Base-by-base conservation (phyloP, 2,888 invertebrate genomes). In the Dynastes hyllus region DNA sequence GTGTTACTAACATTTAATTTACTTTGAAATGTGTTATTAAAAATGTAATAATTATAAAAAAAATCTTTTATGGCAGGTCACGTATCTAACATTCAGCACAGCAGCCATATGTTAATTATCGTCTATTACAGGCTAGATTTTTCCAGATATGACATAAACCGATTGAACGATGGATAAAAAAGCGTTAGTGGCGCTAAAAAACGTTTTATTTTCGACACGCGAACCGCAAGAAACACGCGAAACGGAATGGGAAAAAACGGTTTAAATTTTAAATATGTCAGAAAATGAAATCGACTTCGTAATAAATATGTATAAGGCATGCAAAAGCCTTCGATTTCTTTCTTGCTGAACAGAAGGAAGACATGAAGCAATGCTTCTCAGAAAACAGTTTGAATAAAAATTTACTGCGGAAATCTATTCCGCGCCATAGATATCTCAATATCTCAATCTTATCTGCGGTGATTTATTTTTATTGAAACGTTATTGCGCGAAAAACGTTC, bases 201-300 rank as follows among this genome's bases (percentile, higher is more conserved):
- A 61, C 22, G 61, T 61, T 61, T 22, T 58, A 27, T 5, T 37
- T 58, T 8, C 27, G 11, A n/a, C 73, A 75, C 73, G 73, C 73
- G n/a, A 75, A 61, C 40, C 50, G 13, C 61, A 13, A 40, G 45
- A 37, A 27, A 16, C 63, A 75, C 73, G 63, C 73, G 73, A 61
- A 61, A 61, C 2, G 11, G 61, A 75, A 75, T 8, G 55, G n/a
- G 22, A 55, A 55, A 55, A 75, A 61, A 58, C 63, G 13, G 22
- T 45, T 75, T 75, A 45, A 75, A 75, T 61, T 75, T 75, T 45
- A 75, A 75, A 61, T 63, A 58, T 37, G 13, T 45, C 50, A 45
- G 73, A 50, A 45, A 40, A 45, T 75, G 27, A 61, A 61, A 45
- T 40, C n/a, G n/a, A 32, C 16, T 11, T 45, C 13, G 16, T 61